phyloP scores from a whole-genome alignment of 2,888 invertebrate species.

The Drosophila kambysellisi region DNA sequence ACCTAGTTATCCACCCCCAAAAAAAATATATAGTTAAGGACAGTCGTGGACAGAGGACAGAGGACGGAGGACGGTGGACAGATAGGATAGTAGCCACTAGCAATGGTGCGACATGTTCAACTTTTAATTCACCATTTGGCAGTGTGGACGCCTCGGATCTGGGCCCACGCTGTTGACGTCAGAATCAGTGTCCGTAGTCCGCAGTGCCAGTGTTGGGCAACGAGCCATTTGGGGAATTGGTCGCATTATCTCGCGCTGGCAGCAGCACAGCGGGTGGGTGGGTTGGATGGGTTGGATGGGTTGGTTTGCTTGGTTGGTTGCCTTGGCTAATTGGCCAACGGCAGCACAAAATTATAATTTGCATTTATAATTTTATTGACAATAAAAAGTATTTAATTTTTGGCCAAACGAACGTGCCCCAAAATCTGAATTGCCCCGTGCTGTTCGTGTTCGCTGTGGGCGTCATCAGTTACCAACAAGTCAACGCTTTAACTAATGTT shows the following conservation, averaged over 20 bases:
- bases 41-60: background rate
- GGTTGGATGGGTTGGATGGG: background rate
- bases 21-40: background rate
- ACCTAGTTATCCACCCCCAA: slow-evolving; percentile 31
- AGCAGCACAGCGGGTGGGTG: slow-evolving; percentile 27
- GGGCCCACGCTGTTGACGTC: slow-evolving; percentile 65
- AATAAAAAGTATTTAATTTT: slow-evolving; percentile 79
- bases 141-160: background rate
- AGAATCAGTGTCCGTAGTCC: slow-evolving; percentile 52
- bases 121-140: slow-evolving; percentile 70
- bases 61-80: background rate
- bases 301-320: background rate
- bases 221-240: slow-evolving; percentile 29
- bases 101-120: slow-evolving; percentile 71
- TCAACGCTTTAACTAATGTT: slow-evolving; percentile 64
- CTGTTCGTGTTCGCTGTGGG: slow-evolving; percentile 28
- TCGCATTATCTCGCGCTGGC: slow-evolving; percentile 66
- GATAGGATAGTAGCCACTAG: slow-evolving; percentile 38
- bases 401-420: slow-evolving; percentile 48
- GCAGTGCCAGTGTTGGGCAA: slow-evolving; percentile 17
- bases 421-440: slow-evolving; percentile 33
- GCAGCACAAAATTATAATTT: slow-evolving; percentile 80
- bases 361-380: slow-evolving; percentile 79
- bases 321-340: slow-evolving; percentile 70
- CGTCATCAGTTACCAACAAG: slow-evolving; percentile 43